Percentiles rank a stretch among this genome's conserved stretches.
These are phyloP conservation scores for Phasia obesa DNA, from an alignment of 2,888 invertebrate genomes.

Conservation along the genomic window DNA sequence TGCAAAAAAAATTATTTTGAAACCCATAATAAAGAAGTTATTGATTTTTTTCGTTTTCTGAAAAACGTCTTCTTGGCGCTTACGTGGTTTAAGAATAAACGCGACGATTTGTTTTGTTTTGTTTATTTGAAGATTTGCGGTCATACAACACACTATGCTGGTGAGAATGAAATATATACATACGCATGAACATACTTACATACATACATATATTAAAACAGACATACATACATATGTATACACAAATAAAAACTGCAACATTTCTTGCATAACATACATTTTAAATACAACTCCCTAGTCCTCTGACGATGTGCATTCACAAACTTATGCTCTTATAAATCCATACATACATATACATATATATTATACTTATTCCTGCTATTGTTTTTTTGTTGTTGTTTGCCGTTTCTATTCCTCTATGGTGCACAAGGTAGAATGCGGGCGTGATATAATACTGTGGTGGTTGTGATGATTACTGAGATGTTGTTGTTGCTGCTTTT, in stretches of 20 bases:
- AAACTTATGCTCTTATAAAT: slow-evolving; percentile 1
- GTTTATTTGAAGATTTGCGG: slow-evolving; percentile 62
- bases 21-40: no score
- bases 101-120: not conserved
- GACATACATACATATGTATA: not conserved
- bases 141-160: slow-evolving; percentile 43
- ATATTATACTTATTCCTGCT: not conserved
- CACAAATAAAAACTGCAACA: not conserved
- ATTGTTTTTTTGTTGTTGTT: slow-evolving; percentile 2
- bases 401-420: slow-evolving; percentile 76
- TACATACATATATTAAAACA: not conserved
- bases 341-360: no score
- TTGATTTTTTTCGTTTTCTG: no score
- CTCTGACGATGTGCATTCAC: slow-evolving; percentile 1
- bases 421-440: slow-evolving; percentile 76
- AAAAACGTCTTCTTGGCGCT: no score
- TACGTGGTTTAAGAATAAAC: no score
- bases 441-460: slow-evolving; percentile 73
- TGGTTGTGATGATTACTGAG: slow-evolving; percentile 59
- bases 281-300: slow-evolving; percentile 8
- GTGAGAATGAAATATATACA: slow-evolving; percentile 5
- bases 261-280: slow-evolving; percentile 13
- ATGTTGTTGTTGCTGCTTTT: slow-evolving; percentile 56
- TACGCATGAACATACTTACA: not conserved
- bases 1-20: no score